Evolutionary conservation across 2,113 vertebrate genomes (phyloP).

Genomic region (Gasterosteus aculeatus): DNA sequence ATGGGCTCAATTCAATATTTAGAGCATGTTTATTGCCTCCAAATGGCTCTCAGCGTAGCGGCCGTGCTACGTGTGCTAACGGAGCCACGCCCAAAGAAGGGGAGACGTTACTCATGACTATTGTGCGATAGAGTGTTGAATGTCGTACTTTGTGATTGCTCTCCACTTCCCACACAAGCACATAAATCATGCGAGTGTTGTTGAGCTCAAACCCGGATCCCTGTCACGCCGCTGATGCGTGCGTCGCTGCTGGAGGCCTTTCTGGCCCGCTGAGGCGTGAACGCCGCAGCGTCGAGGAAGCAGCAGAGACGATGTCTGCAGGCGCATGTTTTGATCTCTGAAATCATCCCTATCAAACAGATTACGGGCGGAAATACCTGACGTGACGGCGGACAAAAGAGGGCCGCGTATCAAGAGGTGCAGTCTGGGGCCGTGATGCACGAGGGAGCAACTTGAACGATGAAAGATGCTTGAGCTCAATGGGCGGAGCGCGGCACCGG

Average conservation of each 20-base stretch:
- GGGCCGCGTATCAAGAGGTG: background rate
- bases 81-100: no score
- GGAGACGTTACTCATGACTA: no score
- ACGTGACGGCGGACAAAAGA: slow-evolving; percentile 31
- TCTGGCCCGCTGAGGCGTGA: slow-evolving; percentile 32
- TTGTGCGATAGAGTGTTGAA: no score
- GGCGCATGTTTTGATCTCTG: slow-evolving; percentile 53
- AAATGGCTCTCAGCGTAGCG: no score
- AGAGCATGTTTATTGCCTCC: no score
- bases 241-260: slow-evolving; percentile 15
- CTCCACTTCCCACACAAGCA: background rate
- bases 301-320: slow-evolving; percentile 32
- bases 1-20: background rate
- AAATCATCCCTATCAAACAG: slow-evolving; percentile 42
- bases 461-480: background rate
- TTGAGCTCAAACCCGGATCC: background rate
- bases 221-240: background rate
- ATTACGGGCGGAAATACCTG: slow-evolving; percentile 39
- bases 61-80: background rate
- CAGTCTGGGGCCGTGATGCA: background rate
- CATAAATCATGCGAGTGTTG: background rate
- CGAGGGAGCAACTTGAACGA: background rate
- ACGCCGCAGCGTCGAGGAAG: background rate
- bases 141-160: background rate
- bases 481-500: background rate